These are phyloP conservation scores for Mobula hypostoma DNA, from an alignment of 2,113 vertebrate genomes.

Conservation along the genomic window DNA sequence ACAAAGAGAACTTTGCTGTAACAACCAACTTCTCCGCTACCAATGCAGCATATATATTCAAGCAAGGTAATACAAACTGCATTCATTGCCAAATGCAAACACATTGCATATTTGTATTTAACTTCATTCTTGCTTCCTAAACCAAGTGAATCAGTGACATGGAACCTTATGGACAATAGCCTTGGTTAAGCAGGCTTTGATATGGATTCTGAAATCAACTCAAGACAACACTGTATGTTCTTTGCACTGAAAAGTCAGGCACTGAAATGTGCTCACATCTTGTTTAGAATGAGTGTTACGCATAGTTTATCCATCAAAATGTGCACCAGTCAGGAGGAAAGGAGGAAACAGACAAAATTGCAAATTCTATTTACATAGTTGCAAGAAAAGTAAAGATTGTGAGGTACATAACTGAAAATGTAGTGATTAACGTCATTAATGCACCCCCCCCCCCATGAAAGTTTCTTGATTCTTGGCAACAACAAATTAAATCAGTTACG, in stretches of 20 bases:
- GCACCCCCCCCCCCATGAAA: background rate
- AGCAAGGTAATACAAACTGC: conserved; percentile 67
- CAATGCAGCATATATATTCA: conserved; percentile 83
- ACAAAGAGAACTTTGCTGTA: conserved; percentile 80
- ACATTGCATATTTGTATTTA: background rate
- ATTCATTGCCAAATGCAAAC: background rate
- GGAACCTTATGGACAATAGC: background rate
- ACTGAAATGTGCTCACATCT: background rate
- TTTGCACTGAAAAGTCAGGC: background rate
- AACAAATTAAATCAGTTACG: background rate
- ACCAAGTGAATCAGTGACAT: background rate
- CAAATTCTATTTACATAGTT: background rate
- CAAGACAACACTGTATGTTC: background rate
- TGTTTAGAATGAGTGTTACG: background rate
- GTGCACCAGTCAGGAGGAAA: background rate
- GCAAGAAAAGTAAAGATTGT: background rate
- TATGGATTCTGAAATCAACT: background rate
- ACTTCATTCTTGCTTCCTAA: background rate
- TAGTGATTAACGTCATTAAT: background rate
- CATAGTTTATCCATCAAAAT: background rate
- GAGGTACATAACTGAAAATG: too few species aligned
- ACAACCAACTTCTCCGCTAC: conserved; percentile 87
- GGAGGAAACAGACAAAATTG: background rate
- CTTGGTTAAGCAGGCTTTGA: background rate
- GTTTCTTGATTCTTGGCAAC: background rate